Evolutionary conservation across 2,113 vertebrate genomes (phyloP), one percentile per base, ranked within the genome.

Genomic region (Aythya baeri): DNA sequence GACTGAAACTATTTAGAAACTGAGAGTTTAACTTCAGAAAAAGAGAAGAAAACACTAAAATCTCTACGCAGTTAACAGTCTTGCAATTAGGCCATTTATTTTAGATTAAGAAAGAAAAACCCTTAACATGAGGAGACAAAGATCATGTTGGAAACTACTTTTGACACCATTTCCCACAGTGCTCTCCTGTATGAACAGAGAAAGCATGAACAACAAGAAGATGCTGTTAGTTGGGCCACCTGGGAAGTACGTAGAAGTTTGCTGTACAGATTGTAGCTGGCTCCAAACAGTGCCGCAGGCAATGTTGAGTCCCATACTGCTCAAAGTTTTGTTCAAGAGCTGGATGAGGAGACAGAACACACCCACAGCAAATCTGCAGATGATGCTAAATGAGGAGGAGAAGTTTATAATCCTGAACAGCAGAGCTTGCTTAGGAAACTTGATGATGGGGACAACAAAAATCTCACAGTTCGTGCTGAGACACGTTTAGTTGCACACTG

Each of bases 141-240:
- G 9, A 62, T 15, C 71, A 86, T 10, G 74, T 66, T 6, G 84
- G 65, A 49, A 68, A 86, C 59, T 27, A 10, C 3, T 71, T 65
- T 55, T 67, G 41, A 44, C 9, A 49, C 17, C 14, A 54, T 25
- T 13, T 59, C 8, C 62, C 5, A 3, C 7, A 22, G 17, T 10
- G 31, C 9, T 54, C 11, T 90, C 31, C 20, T 2, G 3, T 38
- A 23, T 27, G 73, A 34, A 17, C 13, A 22, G 29, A 83, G n/a
- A 5, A 86, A 46, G 2, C 0, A 1, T 7, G 22, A 74, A 71
- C 32, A 73, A 77, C 41, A 84, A 21, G 17, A 71, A 88, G 27
- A 49, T 49, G 46, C 8, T 1, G 0, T 41, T 49, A 49, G 15
- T 0, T 74, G 7, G 20, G 11, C 27, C 31, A 44, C 31, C n/a